Percentiles rank a stretch among this genome's conserved stretches.
Evolutionary conservation across 2,113 vertebrate genomes (phyloP).

Genomic region (Rhabdornis inornatus): DNA sequence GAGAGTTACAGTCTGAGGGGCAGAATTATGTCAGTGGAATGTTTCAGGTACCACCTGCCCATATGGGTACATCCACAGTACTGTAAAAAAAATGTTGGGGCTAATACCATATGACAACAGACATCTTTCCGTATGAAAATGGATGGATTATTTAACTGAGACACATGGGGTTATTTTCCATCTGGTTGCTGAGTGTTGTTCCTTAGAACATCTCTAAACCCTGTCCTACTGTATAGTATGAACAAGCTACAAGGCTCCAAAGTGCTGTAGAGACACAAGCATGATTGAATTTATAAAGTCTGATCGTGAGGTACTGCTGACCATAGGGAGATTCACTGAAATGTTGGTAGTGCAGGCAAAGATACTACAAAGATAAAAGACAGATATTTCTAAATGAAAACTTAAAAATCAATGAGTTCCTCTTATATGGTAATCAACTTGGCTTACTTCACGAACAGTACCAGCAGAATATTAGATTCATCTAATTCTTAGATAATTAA

Average conservation of each 20-base stretch:
- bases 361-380: not conserved
- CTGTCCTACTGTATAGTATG: not conserved
- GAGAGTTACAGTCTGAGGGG: not conserved
- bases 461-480: not conserved
- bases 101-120: not conserved
- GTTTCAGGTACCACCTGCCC: not conserved
- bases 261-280: not conserved
- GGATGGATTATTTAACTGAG: not conserved
- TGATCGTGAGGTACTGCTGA: not conserved
- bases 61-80: not conserved
- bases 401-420: not conserved
- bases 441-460: not conserved
- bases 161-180: not conserved
- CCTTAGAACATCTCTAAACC: not conserved
- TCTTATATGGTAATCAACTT: not conserved
- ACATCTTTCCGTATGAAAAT: not conserved
- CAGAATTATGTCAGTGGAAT: not conserved
- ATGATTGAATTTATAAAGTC: not conserved
- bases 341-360: not conserved
- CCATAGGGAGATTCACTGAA: not conserved
- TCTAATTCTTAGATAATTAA: not conserved
- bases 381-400: not conserved
- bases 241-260: not conserved
- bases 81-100: not conserved
- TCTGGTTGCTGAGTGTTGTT: not conserved